Evolutionary conservation across 2,113 vertebrate genomes (phyloP), one percentile per base, ranked within the genome.

Genomic region (Nanger granti): DNA sequence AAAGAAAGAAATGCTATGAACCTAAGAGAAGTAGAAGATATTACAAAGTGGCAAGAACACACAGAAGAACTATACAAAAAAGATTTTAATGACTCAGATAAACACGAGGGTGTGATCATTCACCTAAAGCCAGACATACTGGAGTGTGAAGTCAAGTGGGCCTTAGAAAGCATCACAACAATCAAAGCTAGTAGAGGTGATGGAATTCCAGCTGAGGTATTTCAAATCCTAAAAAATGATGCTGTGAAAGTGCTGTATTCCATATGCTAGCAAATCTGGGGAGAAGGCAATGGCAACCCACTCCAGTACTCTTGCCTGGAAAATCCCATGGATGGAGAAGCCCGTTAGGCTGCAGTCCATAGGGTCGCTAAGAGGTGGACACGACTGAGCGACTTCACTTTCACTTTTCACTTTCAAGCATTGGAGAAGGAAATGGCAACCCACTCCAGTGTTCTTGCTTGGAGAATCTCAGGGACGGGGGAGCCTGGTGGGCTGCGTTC

Each of bases 321-420:
- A 60, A 60, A 60, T 60, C 24, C 59, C 59, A 28, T 28, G 24
- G 59, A 60, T 3, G 9, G 59, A 60, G 59, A 26, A 11, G 24
- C 24, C 59, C 0, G 0, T 24, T 26, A 60, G 24, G 59, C 59
- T 60, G 24, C 59, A 60, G 59, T 60, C 24, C 24, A 60, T 28
- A 4, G 24, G 4, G 24, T 60, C 2, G 2, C 59, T 2, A 60
- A 60, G 9, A 60, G 59, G 26, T 1, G 2, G 24, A 60, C 59
- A 60, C 1, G 0, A 60, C 9, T 26, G 59, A 60, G 59, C 4
- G 0, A 59, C 9, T 26, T 59, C 57, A 59, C 9, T 59, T 59
- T 59, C 57, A 59, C 57, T 59, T 59, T 59, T 26, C 57, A 59
- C 57, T 59, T 59, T 59, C 24, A 26, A 59, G 8, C 22, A 26